Conservation (phyloP, 2,113 vertebrate species). For the Phoenicopterus ruber region DNA sequence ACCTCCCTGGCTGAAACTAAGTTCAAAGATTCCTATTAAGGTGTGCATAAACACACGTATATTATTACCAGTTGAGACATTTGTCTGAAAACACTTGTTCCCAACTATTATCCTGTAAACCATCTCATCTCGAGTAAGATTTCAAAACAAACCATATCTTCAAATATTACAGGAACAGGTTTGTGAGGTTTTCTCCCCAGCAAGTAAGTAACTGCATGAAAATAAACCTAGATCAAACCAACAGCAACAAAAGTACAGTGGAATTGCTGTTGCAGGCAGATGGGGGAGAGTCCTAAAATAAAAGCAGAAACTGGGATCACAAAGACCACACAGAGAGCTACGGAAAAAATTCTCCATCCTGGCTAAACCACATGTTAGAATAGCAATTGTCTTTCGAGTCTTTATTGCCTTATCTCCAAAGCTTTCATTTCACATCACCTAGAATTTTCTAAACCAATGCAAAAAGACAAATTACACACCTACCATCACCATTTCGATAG, state of each 20-base stretch:
- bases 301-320: background rate
- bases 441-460: constrained; percentile 38
- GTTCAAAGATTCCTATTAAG: background rate
- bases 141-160: background rate
- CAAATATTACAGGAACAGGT: background rate
- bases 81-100: background rate
- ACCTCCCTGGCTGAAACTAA: background rate
- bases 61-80: background rate
- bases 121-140: background rate
- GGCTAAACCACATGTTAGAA: background rate
- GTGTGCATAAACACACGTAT: background rate
- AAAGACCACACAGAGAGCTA: background rate
- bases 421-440: background rate
- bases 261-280: background rate
- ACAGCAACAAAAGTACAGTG: background rate
- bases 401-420: background rate
- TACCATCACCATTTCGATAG: constrained; percentile 54
- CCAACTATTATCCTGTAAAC: background rate
- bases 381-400: background rate
- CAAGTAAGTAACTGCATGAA: background rate
- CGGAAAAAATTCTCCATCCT: background rate
- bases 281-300: background rate
- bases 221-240: background rate
- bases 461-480: constrained; percentile 59
- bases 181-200: background rate